A percentile compares a stretch with the other conserved stretches of the same genome.
These are phyloP conservation scores for Setophaga petechia DNA, from an alignment of 2,113 vertebrate species.

Conservation along the genomic window DNA sequence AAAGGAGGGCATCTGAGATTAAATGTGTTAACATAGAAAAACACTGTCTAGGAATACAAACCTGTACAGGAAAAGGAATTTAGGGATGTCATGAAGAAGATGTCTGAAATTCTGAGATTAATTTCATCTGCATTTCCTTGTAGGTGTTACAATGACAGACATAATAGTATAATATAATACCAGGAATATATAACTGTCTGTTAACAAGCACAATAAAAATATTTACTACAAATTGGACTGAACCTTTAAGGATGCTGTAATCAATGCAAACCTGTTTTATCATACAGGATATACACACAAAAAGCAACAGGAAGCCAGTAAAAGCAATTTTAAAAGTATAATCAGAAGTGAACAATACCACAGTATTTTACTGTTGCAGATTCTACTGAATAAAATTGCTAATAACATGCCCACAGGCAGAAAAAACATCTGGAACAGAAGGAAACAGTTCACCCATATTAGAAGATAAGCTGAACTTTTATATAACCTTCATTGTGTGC, in stretches of 20 bases:
- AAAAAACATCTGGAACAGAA: not conserved
- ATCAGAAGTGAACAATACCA: not conserved
- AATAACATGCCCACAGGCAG: not conserved
- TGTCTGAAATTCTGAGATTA: not conserved
- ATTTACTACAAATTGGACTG: not conserved
- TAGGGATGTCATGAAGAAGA: not conserved
- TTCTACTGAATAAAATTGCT: not conserved
- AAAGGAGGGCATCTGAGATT: not conserved
- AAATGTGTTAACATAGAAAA: not conserved
- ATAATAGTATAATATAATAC: not conserved
- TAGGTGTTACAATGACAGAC: not conserved
- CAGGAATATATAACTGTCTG: not conserved
- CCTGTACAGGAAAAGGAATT: not conserved
- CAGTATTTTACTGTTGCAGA: not conserved
- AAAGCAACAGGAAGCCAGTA: not conserved
- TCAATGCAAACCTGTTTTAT: not conserved
- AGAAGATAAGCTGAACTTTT: not conserved
- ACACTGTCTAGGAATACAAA: not conserved
- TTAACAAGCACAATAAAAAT: not conserved
- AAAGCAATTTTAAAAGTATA: not conserved
- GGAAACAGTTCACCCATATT: conserved; percentile 1
- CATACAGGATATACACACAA: fast-evolving
- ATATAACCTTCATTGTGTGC: not conserved
- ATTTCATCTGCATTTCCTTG: not conserved
- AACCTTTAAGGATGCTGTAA: not conserved